phyloP scores from a whole-genome alignment of 2,888 invertebrate species.

The Notocelia uddmanniana region DNA sequence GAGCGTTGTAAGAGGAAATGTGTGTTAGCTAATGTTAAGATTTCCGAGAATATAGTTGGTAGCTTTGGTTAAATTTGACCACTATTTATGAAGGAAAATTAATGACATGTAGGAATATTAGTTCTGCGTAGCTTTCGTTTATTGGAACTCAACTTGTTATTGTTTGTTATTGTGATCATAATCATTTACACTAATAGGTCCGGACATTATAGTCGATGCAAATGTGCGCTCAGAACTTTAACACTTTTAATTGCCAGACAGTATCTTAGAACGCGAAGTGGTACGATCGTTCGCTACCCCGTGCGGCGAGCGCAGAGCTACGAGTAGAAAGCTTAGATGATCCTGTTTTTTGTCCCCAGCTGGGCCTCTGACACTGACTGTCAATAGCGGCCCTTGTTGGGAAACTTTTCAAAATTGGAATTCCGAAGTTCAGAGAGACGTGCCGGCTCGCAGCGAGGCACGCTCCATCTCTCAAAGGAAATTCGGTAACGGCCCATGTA shows the following conservation, averaged over 20 bases:
- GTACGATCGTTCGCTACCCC: not conserved
- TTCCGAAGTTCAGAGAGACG: conserved; percentile 82
- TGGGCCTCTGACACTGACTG: conserved; percentile 79
- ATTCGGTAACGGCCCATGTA: conserved; percentile 80
- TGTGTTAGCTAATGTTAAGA: conserved; percentile 51
- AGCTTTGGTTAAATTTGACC: not conserved
- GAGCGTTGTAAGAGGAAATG: conserved; percentile 50
- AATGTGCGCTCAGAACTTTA: too few relatives aligned
- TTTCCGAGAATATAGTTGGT: conserved; percentile 18
- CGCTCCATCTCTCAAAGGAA: conserved; percentile 84
- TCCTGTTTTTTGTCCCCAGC: conserved; percentile 50
- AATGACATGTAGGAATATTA: not conserved
- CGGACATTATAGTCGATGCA: too few relatives aligned
- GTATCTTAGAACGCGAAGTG: not conserved
- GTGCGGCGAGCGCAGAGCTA: not conserved
- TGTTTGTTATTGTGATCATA: not conserved
- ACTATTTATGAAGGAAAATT: conserved; percentile 1
- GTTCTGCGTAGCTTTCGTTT: not conserved
- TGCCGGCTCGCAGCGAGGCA: conserved; percentile 76
- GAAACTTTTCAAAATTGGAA: conserved; percentile 86
- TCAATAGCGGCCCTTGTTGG: conserved; percentile 82
- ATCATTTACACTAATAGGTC: not conserved
- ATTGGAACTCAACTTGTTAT: too few relatives aligned
- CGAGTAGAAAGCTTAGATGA: conserved; percentile 30
- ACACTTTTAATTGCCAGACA: too few relatives aligned